Conservation (phyloP, 2,888 invertebrate genomes). For the Cantharis rufa region DNA sequence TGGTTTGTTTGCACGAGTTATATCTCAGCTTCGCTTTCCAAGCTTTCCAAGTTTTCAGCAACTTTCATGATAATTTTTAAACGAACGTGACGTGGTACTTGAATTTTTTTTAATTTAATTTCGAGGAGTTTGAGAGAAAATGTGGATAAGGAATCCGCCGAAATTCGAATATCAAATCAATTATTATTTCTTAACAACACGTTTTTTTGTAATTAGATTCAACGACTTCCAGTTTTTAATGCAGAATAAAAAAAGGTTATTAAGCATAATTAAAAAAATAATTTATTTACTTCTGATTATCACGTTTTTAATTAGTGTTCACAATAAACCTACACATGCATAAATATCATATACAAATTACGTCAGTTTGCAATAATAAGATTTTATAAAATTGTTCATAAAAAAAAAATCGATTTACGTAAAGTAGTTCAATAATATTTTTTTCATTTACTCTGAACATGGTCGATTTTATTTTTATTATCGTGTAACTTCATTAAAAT, state of each 20-base stretch:
- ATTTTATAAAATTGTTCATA: neutral
- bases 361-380: neutral
- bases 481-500: neutral
- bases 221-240: neutral
- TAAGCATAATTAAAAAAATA: neutral
- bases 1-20: neutral
- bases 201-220: neutral
- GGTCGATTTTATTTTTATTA: neutral
- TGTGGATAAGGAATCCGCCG: no score
- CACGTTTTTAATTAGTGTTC: neutral
- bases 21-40: neutral
- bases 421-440: neutral
- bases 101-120: neutral
- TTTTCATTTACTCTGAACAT: neutral
- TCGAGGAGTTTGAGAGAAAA: no score
- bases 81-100: neutral
- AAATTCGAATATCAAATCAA: no score
- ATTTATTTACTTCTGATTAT: neutral
- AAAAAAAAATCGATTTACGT: neutral
- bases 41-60: neutral
- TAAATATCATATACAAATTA: neutral
- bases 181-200: no score
- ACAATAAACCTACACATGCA: neutral
- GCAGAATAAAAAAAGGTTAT: neutral
- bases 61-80: neutral